phyloP scores from a whole-genome alignment of 2,113 vertebrate genomes.

The Paraplagusia blochii region DNA sequence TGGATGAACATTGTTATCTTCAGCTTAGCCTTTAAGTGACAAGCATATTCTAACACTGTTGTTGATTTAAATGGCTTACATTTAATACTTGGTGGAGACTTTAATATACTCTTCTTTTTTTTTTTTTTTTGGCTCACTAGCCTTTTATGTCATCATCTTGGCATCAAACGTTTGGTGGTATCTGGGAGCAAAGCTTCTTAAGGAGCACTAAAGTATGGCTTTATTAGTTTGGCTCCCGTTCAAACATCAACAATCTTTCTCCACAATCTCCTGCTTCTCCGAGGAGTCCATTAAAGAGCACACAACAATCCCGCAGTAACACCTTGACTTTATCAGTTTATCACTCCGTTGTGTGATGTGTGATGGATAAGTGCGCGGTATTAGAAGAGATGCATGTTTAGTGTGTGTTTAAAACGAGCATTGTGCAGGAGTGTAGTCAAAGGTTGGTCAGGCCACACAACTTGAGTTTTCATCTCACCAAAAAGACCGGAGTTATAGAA shows the following conservation, averaged over 20 bases:
- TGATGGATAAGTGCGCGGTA: not conserved
- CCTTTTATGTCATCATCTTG: not conserved
- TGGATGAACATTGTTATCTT: too few relatives aligned
- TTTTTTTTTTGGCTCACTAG: not conserved
- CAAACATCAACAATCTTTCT: not conserved
- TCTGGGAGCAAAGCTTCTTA: not conserved
- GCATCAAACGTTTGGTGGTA: too few relatives aligned
- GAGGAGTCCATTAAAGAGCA: not conserved
- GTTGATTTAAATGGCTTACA: not conserved
- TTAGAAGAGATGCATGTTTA: not conserved
- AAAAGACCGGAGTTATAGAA: too few relatives aligned
- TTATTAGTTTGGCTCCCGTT: not conserved
- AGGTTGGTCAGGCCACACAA: not conserved
- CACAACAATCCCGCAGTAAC: not conserved
- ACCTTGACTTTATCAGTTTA: not conserved
- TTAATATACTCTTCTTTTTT: not conserved
- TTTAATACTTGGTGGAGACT: not conserved
- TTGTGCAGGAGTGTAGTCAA: not conserved
- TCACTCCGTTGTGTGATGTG: not conserved
- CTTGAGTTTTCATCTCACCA: too few relatives aligned
- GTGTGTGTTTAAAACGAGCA: not conserved
- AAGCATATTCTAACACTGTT: not conserved
- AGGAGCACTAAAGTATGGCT: not conserved
- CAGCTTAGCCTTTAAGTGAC: too few relatives aligned
- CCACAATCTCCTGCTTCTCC: not conserved